Conservation (phyloP, 2,113 vertebrate genomes). For the Oxygymnocypris stewartii region DNA sequence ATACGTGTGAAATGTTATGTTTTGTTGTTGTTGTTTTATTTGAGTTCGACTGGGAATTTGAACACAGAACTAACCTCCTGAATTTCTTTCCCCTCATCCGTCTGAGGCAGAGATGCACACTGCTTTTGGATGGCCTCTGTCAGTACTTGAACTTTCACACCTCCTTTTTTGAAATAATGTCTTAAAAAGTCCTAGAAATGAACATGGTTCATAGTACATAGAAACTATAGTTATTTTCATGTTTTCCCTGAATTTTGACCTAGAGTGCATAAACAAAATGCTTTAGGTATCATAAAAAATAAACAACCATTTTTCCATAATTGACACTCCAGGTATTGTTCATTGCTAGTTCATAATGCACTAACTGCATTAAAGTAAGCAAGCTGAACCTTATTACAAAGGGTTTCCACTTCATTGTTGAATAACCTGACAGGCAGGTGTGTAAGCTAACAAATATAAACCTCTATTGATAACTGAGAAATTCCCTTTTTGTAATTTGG, state of each 20-base stretch:
- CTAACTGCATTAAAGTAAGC: neutral
- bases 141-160: neutral
- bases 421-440: neutral
- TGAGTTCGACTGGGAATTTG: neutral
- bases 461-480: neutral
- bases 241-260: neutral
- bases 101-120: conserved; percentile 38
- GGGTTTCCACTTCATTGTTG: neutral
- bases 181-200: conserved; percentile 58
- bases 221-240: neutral
- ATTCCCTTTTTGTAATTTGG: neutral
- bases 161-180: conserved; percentile 57
- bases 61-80: conserved; percentile 50
- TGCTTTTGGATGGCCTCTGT: accelerated
- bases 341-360: neutral
- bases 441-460: neutral
- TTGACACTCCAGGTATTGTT: neutral
- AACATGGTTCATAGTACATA: neutral
- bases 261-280: too few relatives aligned
- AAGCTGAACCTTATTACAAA: neutral
- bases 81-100: conserved; percentile 31
- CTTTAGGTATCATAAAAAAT: neutral
- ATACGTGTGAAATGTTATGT: neutral
- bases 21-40: neutral
- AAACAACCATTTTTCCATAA: neutral